Percentiles rank a stretch among this genome's conserved stretches.
Evolutionary conservation across 2,113 vertebrate species (phyloP).

Genomic region (Oceanodroma tethys): DNA sequence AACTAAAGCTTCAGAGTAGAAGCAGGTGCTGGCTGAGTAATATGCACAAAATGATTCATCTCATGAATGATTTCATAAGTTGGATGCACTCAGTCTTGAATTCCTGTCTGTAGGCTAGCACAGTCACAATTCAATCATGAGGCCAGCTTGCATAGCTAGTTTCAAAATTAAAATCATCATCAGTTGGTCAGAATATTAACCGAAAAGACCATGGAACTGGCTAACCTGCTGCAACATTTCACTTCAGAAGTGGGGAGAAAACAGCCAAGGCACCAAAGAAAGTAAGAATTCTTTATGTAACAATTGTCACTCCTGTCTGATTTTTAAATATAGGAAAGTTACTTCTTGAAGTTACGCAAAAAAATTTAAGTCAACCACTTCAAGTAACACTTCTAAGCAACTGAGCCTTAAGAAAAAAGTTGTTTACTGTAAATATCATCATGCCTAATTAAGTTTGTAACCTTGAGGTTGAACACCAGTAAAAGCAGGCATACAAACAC

Average conservation of each 20-base stretch:
- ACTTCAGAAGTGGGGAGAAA: background rate
- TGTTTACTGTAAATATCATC: background rate
- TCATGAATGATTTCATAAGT: background rate
- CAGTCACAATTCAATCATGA: background rate
- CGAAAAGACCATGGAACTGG: background rate
- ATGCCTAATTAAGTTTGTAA: background rate
- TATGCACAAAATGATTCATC: background rate
- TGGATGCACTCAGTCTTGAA: background rate
- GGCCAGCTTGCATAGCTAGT: background rate
- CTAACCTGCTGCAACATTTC: background rate
- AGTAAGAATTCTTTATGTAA: background rate
- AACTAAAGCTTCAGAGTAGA: background rate
- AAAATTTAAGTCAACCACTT: background rate
- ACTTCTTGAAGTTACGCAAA: background rate
- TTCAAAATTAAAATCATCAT: background rate
- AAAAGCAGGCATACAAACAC: background rate
- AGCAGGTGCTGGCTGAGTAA: constrained; percentile 25
- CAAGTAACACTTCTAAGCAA: background rate
- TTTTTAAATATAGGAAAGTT: background rate
- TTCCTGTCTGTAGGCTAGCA: constrained; percentile 18
- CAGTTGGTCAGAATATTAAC: background rate
- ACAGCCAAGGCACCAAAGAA: background rate
- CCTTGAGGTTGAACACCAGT: background rate
- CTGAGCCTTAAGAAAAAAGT: background rate
- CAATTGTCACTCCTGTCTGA: background rate